Evolutionary conservation across 2,888 invertebrate species (phyloP), one percentile per base, ranked within the genome.

Genomic region (Exocentrus adspersus): DNA sequence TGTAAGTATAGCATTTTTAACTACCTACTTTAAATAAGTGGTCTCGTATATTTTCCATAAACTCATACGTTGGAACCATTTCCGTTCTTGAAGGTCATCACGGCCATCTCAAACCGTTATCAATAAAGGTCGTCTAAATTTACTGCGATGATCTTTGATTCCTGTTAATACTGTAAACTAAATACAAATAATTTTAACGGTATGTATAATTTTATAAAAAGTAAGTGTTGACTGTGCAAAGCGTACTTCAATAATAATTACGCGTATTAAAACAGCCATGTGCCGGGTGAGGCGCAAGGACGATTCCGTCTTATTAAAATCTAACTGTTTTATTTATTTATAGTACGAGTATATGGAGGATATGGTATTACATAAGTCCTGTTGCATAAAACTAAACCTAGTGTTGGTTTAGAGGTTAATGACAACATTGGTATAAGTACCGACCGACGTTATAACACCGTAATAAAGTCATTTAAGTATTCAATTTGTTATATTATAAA

Each of bases 31-130:
- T n/a, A n/a, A n/a, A n/a, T n/a, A n/a, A n/a, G n/a, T 7, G 7
- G 24, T 24, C 24, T 7, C 24, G 24, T 5, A 5, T 5, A 5
- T 24, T 24, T 7, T 24, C 24, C 24, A 19, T 57, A 62, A 65
- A 67, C 69, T 62, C 72, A 69, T 56, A 64, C 60, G 73, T 70
- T 72, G 71, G 67, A 71, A 72, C 74, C 63, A 62, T 67, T 74
- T 75, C 74, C 74, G 70, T 70, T 74, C 69, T 69, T 72, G 68
- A 72, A 72, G 70, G 72, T 68, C 69, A 57, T 2, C 10, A 19
- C 24, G 16, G n/a, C n/a, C 65, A 60, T 62, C 20, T 50, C 59
- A 42, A 64, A 73, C 73, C 69, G 71, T 76, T 72, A 72, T 48
- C 46, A 64, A 45, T 32, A 72, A 75, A 75, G 72, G 75, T 70